Evolutionary conservation across 2,888 invertebrate species (phyloP).

Genomic region (Eristalis tenax): DNA sequence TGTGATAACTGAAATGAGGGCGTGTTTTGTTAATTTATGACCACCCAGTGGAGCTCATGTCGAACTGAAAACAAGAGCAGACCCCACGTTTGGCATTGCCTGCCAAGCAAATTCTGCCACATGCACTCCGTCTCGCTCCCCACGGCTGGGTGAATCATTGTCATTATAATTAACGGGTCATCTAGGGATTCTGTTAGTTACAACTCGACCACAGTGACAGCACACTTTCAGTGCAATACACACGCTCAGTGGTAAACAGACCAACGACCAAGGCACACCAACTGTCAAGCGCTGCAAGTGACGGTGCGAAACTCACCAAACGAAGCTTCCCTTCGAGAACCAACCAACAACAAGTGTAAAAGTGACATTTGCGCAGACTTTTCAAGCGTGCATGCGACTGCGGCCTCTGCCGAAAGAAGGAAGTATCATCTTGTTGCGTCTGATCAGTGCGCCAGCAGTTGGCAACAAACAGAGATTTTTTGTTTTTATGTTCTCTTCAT

Average conservation of each 20-base stretch:
- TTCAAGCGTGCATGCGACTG: neutral
- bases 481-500: slow-evolving; percentile 2
- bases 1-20: slow-evolving; percentile 24
- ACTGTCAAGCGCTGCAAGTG: neutral
- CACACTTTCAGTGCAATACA: neutral
- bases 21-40: neutral
- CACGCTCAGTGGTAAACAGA: slow-evolving; percentile 43
- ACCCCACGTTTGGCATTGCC: slow-evolving; percentile 7
- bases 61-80: slow-evolving; percentile 5
- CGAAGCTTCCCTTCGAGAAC: neutral
- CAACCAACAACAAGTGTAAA: neutral
- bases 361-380: neutral
- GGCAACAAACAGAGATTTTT: slow-evolving; percentile 17
- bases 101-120: slow-evolving; percentile 13
- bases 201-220: slow-evolving; percentile 33
- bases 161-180: slow-evolving; percentile 60
- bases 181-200: slow-evolving; percentile 62
- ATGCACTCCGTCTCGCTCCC: neutral
- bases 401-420: neutral
- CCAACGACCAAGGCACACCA: slow-evolving; percentile 5
- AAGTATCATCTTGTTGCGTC: slow-evolving; percentile 7
- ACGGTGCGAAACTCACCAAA: slow-evolving; percentile 21
- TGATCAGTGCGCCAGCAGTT: slow-evolving; percentile 14
- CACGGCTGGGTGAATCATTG: slow-evolving; percentile 4
- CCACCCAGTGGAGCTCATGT: neutral